Evolutionary conservation across 2,113 vertebrate species (phyloP).

Genomic region (Carlito syrichta): DNA sequence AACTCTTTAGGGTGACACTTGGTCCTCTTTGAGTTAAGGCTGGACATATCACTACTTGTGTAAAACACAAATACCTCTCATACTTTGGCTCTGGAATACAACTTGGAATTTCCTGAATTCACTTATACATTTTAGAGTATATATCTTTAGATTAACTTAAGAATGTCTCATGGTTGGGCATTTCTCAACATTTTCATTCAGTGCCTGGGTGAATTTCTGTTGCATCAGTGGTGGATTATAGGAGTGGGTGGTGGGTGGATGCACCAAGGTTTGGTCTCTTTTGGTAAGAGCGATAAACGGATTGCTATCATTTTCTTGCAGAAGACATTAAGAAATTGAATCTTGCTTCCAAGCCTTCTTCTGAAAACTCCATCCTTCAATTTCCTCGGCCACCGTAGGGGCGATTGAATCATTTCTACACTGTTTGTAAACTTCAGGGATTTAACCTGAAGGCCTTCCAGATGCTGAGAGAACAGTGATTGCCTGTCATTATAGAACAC

Average conservation of each 20-base stretch:
- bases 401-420: conserved; percentile 40
- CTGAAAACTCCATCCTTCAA: conserved; percentile 27
- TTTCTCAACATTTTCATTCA: not conserved
- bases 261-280: not conserved
- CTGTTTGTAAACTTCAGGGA: not conserved
- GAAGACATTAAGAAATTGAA: not conserved
- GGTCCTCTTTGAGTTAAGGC: not conserved
- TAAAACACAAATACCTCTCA: not conserved
- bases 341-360: conserved; percentile 32
- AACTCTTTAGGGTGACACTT: not conserved
- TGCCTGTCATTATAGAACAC: conserved; percentile 24
- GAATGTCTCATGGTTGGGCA: not conserved
- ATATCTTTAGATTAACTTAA: not conserved
- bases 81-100: not conserved
- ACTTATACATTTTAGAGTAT: not conserved
- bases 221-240: not conserved
- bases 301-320: not conserved
- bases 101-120: not conserved
- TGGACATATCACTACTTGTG: not conserved
- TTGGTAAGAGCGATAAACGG: not conserved
- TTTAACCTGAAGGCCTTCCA: conserved; percentile 54
- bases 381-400: not conserved
- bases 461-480: not conserved
- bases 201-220: not conserved
- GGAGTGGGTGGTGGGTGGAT: not conserved